Evolutionary conservation across 2,113 vertebrate species (phyloP), one percentile per base, ranked within the genome.

Genomic region (Dolichotis patagonum): DNA sequence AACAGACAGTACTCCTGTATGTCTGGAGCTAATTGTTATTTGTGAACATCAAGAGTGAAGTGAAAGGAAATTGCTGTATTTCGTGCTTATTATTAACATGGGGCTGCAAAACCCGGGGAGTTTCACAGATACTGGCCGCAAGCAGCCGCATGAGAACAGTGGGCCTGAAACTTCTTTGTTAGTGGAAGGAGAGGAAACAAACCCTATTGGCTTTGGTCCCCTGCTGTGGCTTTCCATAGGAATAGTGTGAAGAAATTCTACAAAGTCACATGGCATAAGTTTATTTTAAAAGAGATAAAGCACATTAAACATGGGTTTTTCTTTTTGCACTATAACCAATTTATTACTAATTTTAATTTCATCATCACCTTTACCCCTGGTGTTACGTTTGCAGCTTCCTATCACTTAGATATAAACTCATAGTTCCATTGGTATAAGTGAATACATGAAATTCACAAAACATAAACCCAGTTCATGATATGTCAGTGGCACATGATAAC

Each of bases 261-360:
- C 14, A 65, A 91, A 12, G 92, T 96, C 22, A 46, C 41, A 49
- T n/a, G 69, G 43, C 17, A 7, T 56, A 78, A 43, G 54, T 65
- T 92, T 73, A 82, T n/a, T 92, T 97, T 86, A 92, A 56, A 85
- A 95, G 35, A 71, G 22, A 46, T 32, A 46, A 32, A 56, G 7
- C 2, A 87, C 20, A 89, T 52, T 91, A 85, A 81, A 93, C 7
- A 58, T 32, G 19, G 49, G 46, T 19, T 60, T 80, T 60, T n/a
- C n/a, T 49, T 88, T 95, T 95, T 86, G 16, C 5, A 86, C 1
- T 52, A 41, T 73, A 84, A 81, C 0, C 16, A 32, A 32, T 75
- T 73, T 63, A 52, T 58, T 56, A n/a, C 4, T 85, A n/a, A 88
- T 85, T 96, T 94, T 71, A 32, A 85, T 67, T 22, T 86, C 52